Percentiles rank a stretch among this genome's conserved stretches.
These are phyloP conservation scores for Xanthorhoe designata DNA, from an alignment of 2,888 invertebrate genomes.

Conservation along the genomic window DNA sequence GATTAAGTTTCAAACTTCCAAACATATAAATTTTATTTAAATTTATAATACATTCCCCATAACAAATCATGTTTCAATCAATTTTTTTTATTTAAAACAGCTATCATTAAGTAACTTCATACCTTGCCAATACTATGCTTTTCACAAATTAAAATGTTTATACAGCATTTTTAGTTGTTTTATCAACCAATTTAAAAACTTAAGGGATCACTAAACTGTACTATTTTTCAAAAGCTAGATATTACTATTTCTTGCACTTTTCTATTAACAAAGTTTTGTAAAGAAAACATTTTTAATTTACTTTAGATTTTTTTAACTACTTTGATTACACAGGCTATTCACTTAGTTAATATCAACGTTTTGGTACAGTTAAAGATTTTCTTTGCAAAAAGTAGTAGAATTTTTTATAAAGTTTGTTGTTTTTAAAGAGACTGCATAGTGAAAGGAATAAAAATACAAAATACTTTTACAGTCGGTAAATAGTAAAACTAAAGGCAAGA, in stretches of 20 bases:
- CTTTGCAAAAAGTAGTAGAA: constrained; percentile 4
- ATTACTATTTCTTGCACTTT: constrained; percentile 17
- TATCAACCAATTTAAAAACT: too few relatives aligned
- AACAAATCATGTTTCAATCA: too few relatives aligned
- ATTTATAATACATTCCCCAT: too few relatives aligned
- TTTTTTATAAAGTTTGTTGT: not conserved
- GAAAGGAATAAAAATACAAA: not conserved
- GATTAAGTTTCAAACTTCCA: too few relatives aligned
- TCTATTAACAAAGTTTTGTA: constrained; percentile 37
- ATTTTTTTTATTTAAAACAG: too few relatives aligned
- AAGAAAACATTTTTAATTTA: constrained; percentile 53
- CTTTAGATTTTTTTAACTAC: constrained; percentile 48
- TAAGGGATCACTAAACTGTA: too few relatives aligned
- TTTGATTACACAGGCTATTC: constrained; percentile 46
- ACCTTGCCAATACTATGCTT: too few relatives aligned
- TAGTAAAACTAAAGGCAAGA: constrained; percentile 1
- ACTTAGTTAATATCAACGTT: constrained; percentile 20
- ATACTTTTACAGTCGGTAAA: constrained; percentile 5
- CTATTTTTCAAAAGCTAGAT: not conserved
- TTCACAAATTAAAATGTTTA: too few relatives aligned
- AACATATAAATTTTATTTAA: too few relatives aligned
- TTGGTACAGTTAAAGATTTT: constrained; percentile 11
- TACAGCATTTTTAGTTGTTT: too few relatives aligned
- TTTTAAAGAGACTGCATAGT: not conserved
- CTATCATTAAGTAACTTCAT: too few relatives aligned